These are phyloP conservation scores for Antechinus stuartii DNA, from an alignment of 2,113 vertebrate species.

Conservation along the genomic window DNA sequence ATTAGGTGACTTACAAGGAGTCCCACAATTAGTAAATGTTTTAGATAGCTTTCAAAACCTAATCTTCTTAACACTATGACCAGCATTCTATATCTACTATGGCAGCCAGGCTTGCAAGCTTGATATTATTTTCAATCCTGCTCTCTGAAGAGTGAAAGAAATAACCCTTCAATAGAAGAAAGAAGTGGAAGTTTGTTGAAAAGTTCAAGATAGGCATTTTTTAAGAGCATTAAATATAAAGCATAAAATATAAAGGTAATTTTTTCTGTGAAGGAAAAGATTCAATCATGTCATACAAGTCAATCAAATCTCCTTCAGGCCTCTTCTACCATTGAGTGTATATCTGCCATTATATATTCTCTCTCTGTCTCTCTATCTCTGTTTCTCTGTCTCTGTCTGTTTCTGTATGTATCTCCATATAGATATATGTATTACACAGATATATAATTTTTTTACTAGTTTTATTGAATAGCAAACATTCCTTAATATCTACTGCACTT, in stretches of 20 bases:
- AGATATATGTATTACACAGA: neutral
- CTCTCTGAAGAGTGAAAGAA: neutral
- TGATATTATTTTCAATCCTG: neutral
- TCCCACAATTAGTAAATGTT: neutral
- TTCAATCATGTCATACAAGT: neutral
- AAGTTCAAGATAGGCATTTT: neutral
- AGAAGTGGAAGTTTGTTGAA: neutral
- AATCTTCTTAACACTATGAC: neutral
- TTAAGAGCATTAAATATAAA: neutral
- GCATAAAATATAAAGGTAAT: neutral
- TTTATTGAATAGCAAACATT: too few species aligned
- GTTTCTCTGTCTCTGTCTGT: too few species aligned
- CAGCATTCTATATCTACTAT: neutral
- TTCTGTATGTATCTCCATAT: too few species aligned
- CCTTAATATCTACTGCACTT: too few species aligned
- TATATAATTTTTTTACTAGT: too few species aligned
- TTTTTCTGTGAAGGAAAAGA: neutral
- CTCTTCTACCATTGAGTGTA: neutral
- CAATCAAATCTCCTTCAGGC: neutral
- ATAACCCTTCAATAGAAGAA: neutral
- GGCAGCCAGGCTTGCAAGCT: neutral
- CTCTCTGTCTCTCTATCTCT: too few species aligned
- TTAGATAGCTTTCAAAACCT: neutral
- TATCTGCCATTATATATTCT: neutral
- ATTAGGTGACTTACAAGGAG: neutral